Evolutionary conservation across 2,113 vertebrate genomes (phyloP).

Genomic region (Proterorhinus semilunaris): DNA sequence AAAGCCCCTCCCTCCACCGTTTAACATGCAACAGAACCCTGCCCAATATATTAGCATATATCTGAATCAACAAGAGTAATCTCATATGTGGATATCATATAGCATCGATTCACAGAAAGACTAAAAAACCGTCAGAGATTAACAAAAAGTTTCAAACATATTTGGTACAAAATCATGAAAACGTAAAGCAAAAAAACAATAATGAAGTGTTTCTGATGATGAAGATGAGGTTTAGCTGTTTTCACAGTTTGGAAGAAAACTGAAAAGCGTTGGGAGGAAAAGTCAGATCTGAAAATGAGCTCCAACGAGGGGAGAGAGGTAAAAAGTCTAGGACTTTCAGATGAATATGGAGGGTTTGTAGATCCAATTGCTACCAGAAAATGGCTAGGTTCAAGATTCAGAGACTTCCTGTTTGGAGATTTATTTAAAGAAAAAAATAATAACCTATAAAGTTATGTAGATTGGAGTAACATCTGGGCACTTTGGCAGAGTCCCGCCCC

Average conservation of each 20-base stretch:
- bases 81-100: slow-evolving; percentile 50
- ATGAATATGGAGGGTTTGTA: no score
- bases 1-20: slow-evolving; percentile 41
- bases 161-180: slow-evolving; percentile 31
- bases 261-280: slow-evolving; percentile 10
- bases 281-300: slow-evolving; percentile 5
- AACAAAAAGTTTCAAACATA: slow-evolving; percentile 22
- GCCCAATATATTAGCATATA: slow-evolving; percentile 64
- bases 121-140: slow-evolving; percentile 25
- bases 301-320: neutral
- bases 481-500: no score
- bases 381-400: no score
- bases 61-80: slow-evolving; percentile 59
- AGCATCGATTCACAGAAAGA: slow-evolving; percentile 49
- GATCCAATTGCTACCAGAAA: no score
- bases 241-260: slow-evolving; percentile 61
- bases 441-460: no score
- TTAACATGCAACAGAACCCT: slow-evolving; percentile 68
- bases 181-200: neutral
- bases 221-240: slow-evolving; percentile 53
- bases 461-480: no score
- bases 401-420: no score
- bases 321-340: no score
- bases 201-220: slow-evolving; percentile 21
- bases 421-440: no score